phyloP scores from a whole-genome alignment of 2,797 vertebrate species.

The Gallirallus australis region DNA sequence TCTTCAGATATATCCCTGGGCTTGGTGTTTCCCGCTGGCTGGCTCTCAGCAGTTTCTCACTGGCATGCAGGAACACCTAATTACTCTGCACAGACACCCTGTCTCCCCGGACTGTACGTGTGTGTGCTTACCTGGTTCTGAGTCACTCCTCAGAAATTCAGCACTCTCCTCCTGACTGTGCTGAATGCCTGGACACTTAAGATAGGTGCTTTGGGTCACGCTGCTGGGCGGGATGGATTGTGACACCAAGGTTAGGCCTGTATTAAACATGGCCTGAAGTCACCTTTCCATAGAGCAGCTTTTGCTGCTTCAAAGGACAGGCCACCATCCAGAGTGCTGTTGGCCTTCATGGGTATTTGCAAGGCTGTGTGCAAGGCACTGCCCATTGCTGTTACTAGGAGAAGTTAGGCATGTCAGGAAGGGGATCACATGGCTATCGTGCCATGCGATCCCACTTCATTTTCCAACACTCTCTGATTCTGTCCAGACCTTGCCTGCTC shows the following conservation, averaged over 20 bases:
- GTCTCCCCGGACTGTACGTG: not conserved
- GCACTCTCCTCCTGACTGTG: not conserved
- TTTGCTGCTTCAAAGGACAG: not conserved
- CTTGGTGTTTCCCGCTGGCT: not conserved
- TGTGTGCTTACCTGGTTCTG: not conserved
- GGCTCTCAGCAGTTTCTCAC: not conserved
- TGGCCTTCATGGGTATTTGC: not conserved
- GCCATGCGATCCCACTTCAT: not conserved
- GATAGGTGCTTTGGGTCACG: not conserved
- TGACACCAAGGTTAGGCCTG: not conserved
- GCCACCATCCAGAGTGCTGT: not conserved
- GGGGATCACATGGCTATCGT: not conserved
- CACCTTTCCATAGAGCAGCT: not conserved
- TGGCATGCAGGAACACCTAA: not conserved
- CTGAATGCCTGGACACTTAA: not conserved
- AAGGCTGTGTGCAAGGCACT: not conserved
- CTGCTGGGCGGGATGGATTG: not conserved
- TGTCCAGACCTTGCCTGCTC: not conserved
- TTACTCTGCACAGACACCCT: not conserved
- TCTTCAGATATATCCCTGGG: not conserved
- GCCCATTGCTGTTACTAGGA: not conserved
- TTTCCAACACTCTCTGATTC: not conserved
- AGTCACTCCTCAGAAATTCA: conserved; percentile 12
- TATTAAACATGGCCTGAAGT: not conserved
- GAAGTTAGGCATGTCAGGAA: not conserved